Evolutionary conservation across 2,888 invertebrate species (phyloP), one percentile per base, ranked within the genome.

Genomic region (Trilocha varians): DNA sequence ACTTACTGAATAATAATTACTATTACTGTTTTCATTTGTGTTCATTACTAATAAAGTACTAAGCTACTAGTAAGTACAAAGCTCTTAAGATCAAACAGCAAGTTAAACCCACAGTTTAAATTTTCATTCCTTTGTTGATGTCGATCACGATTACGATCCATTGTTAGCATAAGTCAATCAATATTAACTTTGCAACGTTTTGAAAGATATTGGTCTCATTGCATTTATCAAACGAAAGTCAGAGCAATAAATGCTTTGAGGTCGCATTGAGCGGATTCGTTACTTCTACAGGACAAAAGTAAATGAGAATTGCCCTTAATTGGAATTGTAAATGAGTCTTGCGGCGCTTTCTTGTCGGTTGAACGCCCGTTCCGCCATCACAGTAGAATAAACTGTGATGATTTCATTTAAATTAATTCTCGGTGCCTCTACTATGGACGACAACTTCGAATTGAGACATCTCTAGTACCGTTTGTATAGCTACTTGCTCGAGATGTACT

Each of bases 321-420:
- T 83, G 78, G 78, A 83, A 82, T 83, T 80, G 80, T 80, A 83
- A 82, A 83, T 82, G 80, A 82, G 79, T 73, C 73, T 72, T 73
- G 75, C 69, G 78, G 76, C 76, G 70, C 72, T 78, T 75, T 78
- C 79, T 78, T 78, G 78, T 70, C 72, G 72, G 76, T 74, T 73
- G 73, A 73, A 75, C 70, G 77, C 69, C 67, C 73, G 67, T 63
- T 62, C 65, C 62, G 64, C 70, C 73, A 72, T 75, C 76, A 73
- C 76, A 67, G 70, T 75, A 70, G 72, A 80, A 77, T 78, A 83
- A 80, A 80, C 78, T 79, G 78, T 71, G 78, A 80, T 77, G 79
- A 78, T 82, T 83, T 77, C 70, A 78, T 83, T 78, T 78, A 78
- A 83, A 83, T 79, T 75, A 78, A 82, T 82, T 77, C 72, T 62